Evolutionary conservation across 2,888 invertebrate species (phyloP).

Genomic region (Cephus sareptanus): DNA sequence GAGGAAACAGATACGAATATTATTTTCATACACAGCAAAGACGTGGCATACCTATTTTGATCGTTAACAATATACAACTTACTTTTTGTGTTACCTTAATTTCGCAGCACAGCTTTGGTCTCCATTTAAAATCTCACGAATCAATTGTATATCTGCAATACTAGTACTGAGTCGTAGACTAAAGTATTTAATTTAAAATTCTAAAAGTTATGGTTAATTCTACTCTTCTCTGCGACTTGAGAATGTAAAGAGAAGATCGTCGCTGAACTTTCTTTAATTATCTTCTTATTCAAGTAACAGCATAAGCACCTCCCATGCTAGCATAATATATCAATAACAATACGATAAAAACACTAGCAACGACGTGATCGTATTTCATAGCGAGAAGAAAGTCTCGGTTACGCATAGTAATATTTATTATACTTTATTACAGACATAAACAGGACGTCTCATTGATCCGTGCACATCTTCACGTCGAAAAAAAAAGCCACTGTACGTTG

Average conservation of each 20-base stretch:
- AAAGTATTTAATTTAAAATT: not conserved
- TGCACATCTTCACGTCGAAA: not conserved
- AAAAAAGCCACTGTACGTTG: not conserved
- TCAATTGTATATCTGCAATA: not conserved
- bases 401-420: not conserved
- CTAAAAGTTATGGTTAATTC: not conserved
- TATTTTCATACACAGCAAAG: constrained; percentile 3
- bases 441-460: not conserved
- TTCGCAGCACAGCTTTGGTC: not conserved
- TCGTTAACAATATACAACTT: not conserved
- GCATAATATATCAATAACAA: not conserved
- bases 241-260: not conserved
- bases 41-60: constrained; percentile 1
- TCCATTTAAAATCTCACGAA: not conserved
- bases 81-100: not conserved
- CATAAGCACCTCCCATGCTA: not conserved
- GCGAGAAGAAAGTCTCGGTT: not conserved
- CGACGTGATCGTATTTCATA: constrained; percentile 5
- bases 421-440: not conserved
- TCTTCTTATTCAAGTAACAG: not conserved
- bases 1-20: not conserved
- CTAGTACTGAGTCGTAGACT: not conserved
- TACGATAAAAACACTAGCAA: not conserved
- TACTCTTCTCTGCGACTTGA: not conserved
- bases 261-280: not conserved